A percentile compares a stretch with the other conserved stretches of the same genome.
These are phyloP conservation scores for Torymus auratus DNA, from an alignment of 2,888 invertebrate genomes.

Conservation along the genomic window DNA sequence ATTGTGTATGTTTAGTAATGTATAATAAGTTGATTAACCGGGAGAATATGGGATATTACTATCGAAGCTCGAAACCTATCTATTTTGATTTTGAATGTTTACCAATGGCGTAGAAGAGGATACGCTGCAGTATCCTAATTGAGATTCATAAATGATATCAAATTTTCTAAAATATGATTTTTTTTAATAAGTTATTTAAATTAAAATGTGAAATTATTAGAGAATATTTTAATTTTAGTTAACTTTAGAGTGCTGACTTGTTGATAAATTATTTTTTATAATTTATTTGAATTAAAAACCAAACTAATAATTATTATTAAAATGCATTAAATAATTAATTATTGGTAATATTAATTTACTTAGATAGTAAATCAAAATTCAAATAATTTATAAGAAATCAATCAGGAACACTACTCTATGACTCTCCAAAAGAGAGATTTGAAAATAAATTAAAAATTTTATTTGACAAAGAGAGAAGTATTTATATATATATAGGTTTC, in stretches of 20 bases:
- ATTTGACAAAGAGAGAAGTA: constrained; percentile 34
- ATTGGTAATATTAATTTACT: constrained; percentile 1
- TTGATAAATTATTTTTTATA: constrained; percentile 27
- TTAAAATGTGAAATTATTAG: constrained; percentile 2
- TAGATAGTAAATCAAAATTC: constrained; percentile 9
- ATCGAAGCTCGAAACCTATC: constrained; percentile 34
- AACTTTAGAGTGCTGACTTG: constrained; percentile 24
- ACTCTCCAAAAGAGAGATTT: constrained; percentile 22
- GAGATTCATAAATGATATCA: constrained; percentile 15
- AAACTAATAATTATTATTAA: not conserved
- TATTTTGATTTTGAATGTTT: constrained; percentile 37
- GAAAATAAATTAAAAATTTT: constrained; percentile 26
- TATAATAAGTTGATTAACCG: constrained; percentile 41
- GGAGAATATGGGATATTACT: constrained; percentile 37
- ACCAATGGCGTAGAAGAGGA: constrained; percentile 22
- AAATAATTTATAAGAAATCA: constrained; percentile 30
- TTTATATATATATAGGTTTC: constrained; percentile 53
- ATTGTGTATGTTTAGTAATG: constrained; percentile 61
- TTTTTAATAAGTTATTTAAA: constrained; percentile 38
- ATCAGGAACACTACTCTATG: constrained; percentile 20
- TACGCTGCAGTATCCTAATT: constrained; percentile 20
- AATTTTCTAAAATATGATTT: constrained; percentile 17
- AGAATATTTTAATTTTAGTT: constrained; percentile 21
- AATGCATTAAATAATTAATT: not conserved
- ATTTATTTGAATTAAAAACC: constrained; percentile 35